Evolutionary conservation across 2,888 invertebrate species (phyloP).

Genomic region (Tenthredo amoena): DNA sequence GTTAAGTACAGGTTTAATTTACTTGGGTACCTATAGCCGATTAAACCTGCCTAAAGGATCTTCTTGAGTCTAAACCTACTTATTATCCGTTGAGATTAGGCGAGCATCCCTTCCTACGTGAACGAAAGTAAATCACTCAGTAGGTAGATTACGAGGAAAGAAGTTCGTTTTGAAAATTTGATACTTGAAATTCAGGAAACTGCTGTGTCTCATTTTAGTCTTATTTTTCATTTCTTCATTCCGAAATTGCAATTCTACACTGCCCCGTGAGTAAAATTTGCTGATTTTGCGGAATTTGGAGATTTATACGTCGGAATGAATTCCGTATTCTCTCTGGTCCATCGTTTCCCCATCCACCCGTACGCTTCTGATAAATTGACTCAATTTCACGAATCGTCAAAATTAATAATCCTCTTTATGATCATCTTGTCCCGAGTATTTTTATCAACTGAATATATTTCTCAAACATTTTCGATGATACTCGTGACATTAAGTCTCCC

Average conservation of each 20-base stretch:
- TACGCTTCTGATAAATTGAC: slow-evolving; percentile 4
- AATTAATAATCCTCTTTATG: not conserved
- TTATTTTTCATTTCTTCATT: not conserved
- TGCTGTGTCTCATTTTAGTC: not conserved
- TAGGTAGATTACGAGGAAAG: not conserved
- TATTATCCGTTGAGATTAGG: slow-evolving; percentile 28
- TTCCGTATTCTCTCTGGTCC: slow-evolving; percentile 13
- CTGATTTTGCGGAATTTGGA: not conserved
- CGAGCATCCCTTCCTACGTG: slow-evolving; percentile 20
- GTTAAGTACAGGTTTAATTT: not conserved
- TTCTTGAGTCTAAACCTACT: slow-evolving; percentile 3
- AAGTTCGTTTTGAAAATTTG: not conserved
- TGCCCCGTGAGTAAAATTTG: not conserved
- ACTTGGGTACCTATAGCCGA: not conserved
- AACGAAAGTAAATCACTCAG: slow-evolving; percentile 5
- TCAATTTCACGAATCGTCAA: not conserved
- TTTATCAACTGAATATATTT: not conserved
- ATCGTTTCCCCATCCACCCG: not conserved
- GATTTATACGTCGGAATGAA: slow-evolving; percentile 7
- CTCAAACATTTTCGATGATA: not conserved
- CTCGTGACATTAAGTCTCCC: not conserved
- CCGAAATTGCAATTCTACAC: not conserved
- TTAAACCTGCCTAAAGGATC: slow-evolving; percentile 16
- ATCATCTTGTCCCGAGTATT: not conserved
- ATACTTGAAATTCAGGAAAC: not conserved